A percentile compares a stretch with the other conserved stretches of the same genome.
phyloP scores from a whole-genome alignment of 2,113 vertebrate species.

The Crotalus horridus region DNA sequence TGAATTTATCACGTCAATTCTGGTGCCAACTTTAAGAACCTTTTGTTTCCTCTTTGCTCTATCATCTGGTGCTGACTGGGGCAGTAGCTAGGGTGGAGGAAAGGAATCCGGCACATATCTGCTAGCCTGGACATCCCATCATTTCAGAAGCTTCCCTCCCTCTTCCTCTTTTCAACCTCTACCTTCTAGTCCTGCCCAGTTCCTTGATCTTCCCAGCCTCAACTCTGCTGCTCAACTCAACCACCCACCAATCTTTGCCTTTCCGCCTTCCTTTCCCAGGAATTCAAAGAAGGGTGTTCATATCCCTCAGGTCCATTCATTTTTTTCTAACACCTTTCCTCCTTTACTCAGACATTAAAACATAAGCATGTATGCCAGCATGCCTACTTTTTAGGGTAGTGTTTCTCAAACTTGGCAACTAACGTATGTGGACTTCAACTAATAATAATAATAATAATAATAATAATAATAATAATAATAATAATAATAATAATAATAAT shows the following conservation, averaged over 20 bases:
- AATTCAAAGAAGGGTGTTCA: background rate
- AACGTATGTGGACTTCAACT: background rate
- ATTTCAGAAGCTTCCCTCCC: background rate
- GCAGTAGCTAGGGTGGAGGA: background rate
- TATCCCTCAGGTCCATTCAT: background rate
- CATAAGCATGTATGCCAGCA: background rate
- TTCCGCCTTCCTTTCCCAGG: background rate
- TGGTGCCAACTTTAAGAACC: background rate
- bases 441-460: no score
- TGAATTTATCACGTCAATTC: background rate
- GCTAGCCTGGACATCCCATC: background rate
- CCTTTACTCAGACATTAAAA: background rate
- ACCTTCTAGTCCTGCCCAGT: background rate
- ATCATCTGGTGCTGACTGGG: background rate
- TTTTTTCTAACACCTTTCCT: background rate
- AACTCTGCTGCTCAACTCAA: background rate
- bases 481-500: no score
- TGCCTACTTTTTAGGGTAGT: background rate
- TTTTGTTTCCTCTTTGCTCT: background rate
- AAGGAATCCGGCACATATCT: background rate
- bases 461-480: no score
- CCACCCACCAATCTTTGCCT: background rate
- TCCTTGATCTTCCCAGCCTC: background rate
- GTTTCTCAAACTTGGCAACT: background rate
- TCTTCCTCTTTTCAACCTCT: background rate